A percentile compares a stretch with the other conserved stretches of the same genome.
phyloP scores from a whole-genome alignment of 2,888 invertebrate species.

The Oligia fasciuncula region DNA sequence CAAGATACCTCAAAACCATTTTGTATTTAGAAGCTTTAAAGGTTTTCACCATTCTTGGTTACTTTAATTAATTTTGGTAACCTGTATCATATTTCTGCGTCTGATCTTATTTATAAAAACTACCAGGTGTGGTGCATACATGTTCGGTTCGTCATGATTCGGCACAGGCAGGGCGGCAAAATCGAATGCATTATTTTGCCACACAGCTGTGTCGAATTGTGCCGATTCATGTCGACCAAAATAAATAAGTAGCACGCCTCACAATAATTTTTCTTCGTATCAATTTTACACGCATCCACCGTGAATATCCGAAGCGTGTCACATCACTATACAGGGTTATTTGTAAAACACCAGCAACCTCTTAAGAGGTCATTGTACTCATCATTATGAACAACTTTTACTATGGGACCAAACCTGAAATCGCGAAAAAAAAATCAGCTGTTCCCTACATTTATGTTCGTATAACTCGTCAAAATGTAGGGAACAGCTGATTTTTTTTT shows the following conservation, averaged over 20 bases:
- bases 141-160: neutral
- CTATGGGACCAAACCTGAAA: too few species aligned
- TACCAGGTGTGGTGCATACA: neutral
- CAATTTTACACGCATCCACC: neutral
- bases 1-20: neutral
- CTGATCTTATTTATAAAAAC: neutral
- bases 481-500: too few species aligned
- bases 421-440: too few species aligned
- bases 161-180: neutral
- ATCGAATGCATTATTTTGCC: neutral
- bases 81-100: neutral
- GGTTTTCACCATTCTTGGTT: neutral
- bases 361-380: too few species aligned
- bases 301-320: conserved; percentile 3
- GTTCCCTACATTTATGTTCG: too few species aligned
- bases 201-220: neutral
- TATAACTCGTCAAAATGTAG: too few species aligned
- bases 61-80: neutral
- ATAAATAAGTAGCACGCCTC: neutral
- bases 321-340: conserved; percentile 45
- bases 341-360: too few species aligned
- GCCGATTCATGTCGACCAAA: neutral
- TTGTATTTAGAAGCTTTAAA: neutral
- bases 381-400: too few species aligned
- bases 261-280: neutral